Base-by-base conservation (phyloP, 2,888 invertebrate species). In the Epiperipatus broadwayi region DNA sequence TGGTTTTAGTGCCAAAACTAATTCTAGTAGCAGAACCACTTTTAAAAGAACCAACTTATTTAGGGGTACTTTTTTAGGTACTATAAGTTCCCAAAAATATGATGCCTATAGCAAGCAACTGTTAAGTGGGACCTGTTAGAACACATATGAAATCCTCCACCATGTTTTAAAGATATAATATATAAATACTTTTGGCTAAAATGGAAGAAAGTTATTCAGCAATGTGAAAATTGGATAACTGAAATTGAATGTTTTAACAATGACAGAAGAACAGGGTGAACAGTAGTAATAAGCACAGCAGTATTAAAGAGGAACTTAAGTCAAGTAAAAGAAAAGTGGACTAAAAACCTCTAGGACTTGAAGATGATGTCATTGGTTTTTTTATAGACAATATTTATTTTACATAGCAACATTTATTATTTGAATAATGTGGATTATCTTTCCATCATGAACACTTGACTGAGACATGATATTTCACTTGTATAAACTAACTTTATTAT, bases 81-180 rank as follows among this genome's bases (percentile, higher is more conserved):
- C 75, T 49, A 77, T 78, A 58, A 83, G 81, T 54, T 84, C 84
- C 46, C 72, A 78, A 52, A 87, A 89, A 63, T 91, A 91, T 65
- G 89, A 89, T 63, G 78, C 83, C 50, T 89, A 87, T 63, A 85
- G 60, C 84, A 87, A 63, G 87, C 87, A 7, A 84, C 83, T 47
- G 84, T 83, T 45, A 75, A 83, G 56, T 91, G 87, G 89, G 89
- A 84, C 46, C 89, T 91, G 84, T 67, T 91, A 45, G 87, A 91
- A 62, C 85, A 85, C 59, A 72, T 91, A 48, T 65, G 77, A 42
- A 78, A 78, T 62, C 84, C 89, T 4, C 79, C 79, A 56, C 75
- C 80, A 28, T 85, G 85, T 63, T 89, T 91, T 59, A 78, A 77
- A 61, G 79, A 85, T 65, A 79, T 78, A 36, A 81, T 91, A 47